phyloP scores from a whole-genome alignment of 2,888 invertebrate species.

The Caenorhabditis panamensis region DNA sequence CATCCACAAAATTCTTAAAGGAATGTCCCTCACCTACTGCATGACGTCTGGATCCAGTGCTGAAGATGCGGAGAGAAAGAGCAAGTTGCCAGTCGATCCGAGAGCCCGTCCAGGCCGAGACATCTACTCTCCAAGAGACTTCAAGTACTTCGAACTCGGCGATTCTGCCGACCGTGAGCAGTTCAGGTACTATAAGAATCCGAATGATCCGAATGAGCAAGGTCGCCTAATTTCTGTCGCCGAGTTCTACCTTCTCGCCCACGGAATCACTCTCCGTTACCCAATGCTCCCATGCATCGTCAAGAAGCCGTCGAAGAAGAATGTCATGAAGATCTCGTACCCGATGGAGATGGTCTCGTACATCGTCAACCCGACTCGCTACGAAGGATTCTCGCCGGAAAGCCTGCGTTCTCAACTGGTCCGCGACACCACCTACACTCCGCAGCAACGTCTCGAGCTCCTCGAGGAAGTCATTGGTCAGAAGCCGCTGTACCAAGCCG shows the following conservation, averaged over 20 bases:
- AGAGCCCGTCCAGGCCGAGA: background rate
- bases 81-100: background rate
- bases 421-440: conserved; percentile 3
- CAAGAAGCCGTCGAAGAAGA: background rate
- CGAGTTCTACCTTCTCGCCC: background rate
- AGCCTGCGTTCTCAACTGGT: background rate
- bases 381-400: background rate
- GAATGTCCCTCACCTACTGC: background rate
- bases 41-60: background rate
- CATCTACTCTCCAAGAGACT: background rate
- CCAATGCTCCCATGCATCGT: conserved; percentile 20
- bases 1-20: background rate
- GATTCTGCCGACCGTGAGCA: background rate
- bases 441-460: background rate
- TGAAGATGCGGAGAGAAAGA: background rate
- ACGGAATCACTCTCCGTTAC: conserved; percentile 9
- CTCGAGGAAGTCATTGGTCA: conserved; percentile 18
- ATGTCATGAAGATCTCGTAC: background rate
- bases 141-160: conserved; percentile 13
- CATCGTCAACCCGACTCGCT: conserved; percentile 4
- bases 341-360: conserved; percentile 26
- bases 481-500: background rate
- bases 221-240: background rate
- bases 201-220: background rate
- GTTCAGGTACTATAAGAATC: background rate